A percentile compares a stretch with the other conserved stretches of the same genome.
These are phyloP conservation scores for Rhopalosiphum maidis DNA, from an alignment of 1,140 invertebrate genomes.

Conservation along the genomic window DNA sequence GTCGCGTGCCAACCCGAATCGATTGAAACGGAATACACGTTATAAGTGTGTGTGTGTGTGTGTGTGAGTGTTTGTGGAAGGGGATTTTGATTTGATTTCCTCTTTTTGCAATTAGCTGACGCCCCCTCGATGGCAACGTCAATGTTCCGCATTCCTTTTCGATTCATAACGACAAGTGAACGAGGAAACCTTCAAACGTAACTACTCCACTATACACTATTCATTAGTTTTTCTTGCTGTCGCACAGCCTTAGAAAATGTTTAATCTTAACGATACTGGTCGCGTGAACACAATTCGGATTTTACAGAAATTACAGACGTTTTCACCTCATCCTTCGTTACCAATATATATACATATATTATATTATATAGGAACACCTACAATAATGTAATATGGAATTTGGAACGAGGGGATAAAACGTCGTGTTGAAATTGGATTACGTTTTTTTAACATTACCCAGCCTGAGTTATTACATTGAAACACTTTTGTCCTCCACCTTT, in stretches of 20 bases:
- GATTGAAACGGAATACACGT: conserved; percentile 23
- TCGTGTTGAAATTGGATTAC: neutral
- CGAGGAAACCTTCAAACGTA: neutral
- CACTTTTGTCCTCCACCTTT: neutral
- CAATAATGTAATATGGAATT: neutral
- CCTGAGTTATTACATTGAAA: neutral
- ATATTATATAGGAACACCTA: neutral
- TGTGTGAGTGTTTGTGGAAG: neutral
- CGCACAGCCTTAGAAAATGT: neutral
- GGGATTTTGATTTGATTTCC: conserved; percentile 53
- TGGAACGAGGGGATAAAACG: neutral
- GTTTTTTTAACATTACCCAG: neutral
- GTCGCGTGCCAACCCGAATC: conserved; percentile 13
- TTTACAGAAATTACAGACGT: neutral
- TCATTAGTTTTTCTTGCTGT: neutral
- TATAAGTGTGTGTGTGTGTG: neutral
- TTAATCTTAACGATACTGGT: neutral
- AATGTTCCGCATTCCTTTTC: conserved; percentile 26
- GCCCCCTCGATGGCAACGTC: conserved; percentile 5
- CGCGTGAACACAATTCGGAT: neutral
- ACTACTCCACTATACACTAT: neutral
- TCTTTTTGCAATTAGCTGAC: conserved; percentile 53
- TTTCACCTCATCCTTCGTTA: neutral
- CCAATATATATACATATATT: neutral
- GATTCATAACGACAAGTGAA: conserved; percentile 43